A percentile compares a stretch with the other conserved stretches of the same genome.
These are phyloP conservation scores for Enteromius afrohamiltoni DNA, from an alignment of 2,797 vertebrate species.

Conservation along the genomic window DNA sequence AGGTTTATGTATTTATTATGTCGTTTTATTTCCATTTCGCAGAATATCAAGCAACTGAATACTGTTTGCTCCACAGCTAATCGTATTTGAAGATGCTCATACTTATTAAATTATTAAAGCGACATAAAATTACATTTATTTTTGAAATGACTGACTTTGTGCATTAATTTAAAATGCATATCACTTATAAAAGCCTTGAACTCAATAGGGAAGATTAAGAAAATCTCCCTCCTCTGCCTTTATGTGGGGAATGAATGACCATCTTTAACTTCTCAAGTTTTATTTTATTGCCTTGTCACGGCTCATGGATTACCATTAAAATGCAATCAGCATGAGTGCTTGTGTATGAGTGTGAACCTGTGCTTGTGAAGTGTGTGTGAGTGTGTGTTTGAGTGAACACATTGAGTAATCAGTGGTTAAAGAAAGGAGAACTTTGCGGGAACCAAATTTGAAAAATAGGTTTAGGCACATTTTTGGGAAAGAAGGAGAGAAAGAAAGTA, in stretches of 20 bases:
- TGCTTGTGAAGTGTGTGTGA: constrained; percentile 21
- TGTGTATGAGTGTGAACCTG: constrained; percentile 29
- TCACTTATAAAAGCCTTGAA: background rate
- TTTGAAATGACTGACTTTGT: background rate
- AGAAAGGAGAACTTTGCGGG: constrained; percentile 39
- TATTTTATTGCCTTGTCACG: constrained; percentile 51
- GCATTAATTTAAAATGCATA: background rate
- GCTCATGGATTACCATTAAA: constrained; percentile 52
- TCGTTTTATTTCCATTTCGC: background rate
- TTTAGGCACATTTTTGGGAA: constrained; percentile 11
- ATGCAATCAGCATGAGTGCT: constrained; percentile 33
- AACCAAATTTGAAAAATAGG: constrained; percentile 21
- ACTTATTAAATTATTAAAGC: background rate
- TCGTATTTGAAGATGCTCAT: background rate
- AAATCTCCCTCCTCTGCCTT: background rate
- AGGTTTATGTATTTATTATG: background rate
- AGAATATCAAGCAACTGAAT: background rate
- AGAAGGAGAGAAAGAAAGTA: constrained; percentile 13
- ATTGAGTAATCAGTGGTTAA: constrained; percentile 3
- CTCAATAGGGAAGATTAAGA: constrained; percentile 8
- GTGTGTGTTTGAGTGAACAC: constrained; percentile 17
- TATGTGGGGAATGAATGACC: constrained; percentile 17
- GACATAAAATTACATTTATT: background rate
- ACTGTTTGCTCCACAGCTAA: background rate
- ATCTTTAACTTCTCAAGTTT: constrained; percentile 51